A percentile compares a stretch with the other conserved stretches of the same genome.
These are phyloP conservation scores for Periplaneta americana DNA, from an alignment of 1,140 invertebrate species.

Conservation along the genomic window DNA sequence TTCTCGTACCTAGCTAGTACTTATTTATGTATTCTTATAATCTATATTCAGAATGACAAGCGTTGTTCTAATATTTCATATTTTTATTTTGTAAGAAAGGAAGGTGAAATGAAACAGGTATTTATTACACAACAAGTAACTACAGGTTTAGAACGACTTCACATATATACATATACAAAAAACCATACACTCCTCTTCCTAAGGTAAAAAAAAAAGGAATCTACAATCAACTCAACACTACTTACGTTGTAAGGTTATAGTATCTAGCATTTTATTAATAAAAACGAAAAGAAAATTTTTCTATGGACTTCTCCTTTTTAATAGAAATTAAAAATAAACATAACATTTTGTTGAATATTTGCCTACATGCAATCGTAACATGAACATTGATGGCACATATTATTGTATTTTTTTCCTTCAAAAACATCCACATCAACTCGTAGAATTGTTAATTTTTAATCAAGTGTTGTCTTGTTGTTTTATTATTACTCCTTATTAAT, in stretches of 20 bases:
- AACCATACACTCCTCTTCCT: not conserved
- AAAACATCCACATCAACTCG: not conserved
- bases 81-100: not conserved
- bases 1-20: no score
- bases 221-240: not conserved
- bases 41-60: not conserved
- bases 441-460: not conserved
- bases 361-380: not conserved
- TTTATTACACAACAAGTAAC: not conserved
- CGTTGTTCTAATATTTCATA: not conserved
- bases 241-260: not conserved
- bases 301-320: no score
- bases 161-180: not conserved
- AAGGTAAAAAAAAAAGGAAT: not conserved
- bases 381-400: not conserved
- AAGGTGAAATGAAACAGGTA: not conserved
- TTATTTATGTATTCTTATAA: not conserved
- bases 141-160: not conserved
- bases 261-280: not conserved
- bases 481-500: not conserved
- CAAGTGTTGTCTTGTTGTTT: not conserved
- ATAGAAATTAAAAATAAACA: not conserved
- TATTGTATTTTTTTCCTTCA: not conserved
- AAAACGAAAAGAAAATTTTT: not conserved
- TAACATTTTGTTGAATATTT: not conserved